These are phyloP conservation scores for Rotaria socialis DNA, from an alignment of 2,888 invertebrate species.

Conservation along the genomic window DNA sequence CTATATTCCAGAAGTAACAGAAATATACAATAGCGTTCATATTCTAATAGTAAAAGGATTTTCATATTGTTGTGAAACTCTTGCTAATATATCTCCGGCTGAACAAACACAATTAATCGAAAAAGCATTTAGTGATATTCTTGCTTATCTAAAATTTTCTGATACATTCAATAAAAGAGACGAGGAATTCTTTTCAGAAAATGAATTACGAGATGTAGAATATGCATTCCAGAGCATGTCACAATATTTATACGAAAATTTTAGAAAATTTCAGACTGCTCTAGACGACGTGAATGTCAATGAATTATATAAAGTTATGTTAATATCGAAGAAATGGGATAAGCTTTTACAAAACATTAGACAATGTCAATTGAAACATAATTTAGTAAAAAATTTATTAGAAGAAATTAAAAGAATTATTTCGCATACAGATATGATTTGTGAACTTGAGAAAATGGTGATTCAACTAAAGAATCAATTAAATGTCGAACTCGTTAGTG, in stretches of 20 bases:
- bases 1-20: neutral
- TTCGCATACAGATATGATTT: neutral
- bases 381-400: neutral
- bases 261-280: neutral
- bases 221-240: neutral
- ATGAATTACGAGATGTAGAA: neutral
- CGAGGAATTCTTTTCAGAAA: neutral
- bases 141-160: neutral
- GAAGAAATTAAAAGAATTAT: neutral
- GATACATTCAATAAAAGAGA: neutral
- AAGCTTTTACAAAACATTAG: neutral
- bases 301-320: neutral
- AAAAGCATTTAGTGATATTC: neutral
- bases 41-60: neutral
- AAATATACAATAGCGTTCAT: neutral
- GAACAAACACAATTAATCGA: neutral
- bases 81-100: neutral
- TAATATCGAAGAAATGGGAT: neutral
- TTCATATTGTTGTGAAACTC: neutral
- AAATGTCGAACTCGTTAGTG: neutral
- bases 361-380: neutral
- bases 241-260: neutral
- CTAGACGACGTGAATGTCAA: neutral
- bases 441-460: neutral
- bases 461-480: neutral